A percentile compares a stretch with the other conserved stretches of the same genome.
Conservation (phyloP, 2,888 invertebrate species). For the Latrodectus hesperus region DNA sequence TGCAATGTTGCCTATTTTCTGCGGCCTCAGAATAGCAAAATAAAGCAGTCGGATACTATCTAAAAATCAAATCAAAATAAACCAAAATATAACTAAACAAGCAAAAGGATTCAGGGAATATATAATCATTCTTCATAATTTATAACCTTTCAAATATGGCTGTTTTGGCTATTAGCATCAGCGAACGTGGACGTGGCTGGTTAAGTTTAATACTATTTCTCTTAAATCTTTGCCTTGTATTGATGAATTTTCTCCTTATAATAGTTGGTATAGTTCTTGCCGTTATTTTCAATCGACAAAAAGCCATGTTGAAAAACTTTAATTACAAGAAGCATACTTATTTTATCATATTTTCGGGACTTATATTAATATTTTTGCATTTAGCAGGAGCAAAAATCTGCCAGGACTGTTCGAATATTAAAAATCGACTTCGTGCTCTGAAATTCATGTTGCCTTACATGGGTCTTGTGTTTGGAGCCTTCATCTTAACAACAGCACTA, state of each 20-base stretch:
- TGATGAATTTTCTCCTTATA: conserved; percentile 28
- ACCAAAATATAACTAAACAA: too few species aligned
- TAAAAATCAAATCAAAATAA: too few species aligned
- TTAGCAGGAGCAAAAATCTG: conserved; percentile 41
- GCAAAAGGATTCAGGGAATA: too few species aligned
- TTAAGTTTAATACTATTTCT: conserved; percentile 30
- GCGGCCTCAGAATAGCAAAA: too few species aligned
- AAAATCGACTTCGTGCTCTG: conserved; percentile 14
- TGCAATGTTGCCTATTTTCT: too few species aligned
- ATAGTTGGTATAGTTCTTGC: conserved; percentile 18
- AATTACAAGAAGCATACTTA: conserved; percentile 13
- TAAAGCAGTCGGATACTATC: too few species aligned
- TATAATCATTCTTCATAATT: too few species aligned
- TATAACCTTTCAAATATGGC: conserved; percentile 20
- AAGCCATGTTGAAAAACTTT: conserved; percentile 34
- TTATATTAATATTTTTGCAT: conserved; percentile 28
- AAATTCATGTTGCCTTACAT: conserved; percentile 20
- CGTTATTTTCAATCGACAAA: conserved; percentile 27
- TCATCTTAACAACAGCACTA: conserved; percentile 26
- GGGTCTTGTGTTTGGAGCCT: conserved; percentile 34
- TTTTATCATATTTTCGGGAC: conserved; percentile 31
- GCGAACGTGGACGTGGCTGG: conserved; percentile 38
- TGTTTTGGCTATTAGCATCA: conserved; percentile 28
- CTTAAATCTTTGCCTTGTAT: conserved; percentile 34
- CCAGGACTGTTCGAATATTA: conserved; percentile 32